A percentile compares a stretch with the other conserved stretches of the same genome.
These are phyloP conservation scores for Nanorana parkeri DNA, from an alignment of 2,113 vertebrate genomes.

Conservation along the genomic window DNA sequence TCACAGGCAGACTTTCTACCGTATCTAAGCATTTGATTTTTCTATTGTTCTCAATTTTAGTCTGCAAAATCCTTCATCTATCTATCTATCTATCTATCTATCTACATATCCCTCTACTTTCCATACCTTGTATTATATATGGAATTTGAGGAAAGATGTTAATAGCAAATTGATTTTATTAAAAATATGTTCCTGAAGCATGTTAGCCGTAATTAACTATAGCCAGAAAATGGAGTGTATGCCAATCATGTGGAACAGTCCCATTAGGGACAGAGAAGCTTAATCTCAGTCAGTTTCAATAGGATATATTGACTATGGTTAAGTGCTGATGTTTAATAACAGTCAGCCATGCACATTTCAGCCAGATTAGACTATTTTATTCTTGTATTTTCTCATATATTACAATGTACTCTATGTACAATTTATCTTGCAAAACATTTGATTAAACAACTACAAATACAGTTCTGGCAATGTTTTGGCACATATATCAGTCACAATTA, in stretches of 20 bases:
- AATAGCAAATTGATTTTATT: conserved; percentile 51
- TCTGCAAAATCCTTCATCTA: no score
- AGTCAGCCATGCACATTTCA: conserved; percentile 12
- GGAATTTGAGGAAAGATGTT: neutral
- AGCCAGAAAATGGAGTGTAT: conserved; percentile 22
- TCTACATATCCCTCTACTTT: neutral
- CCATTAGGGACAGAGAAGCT: conserved; percentile 43
- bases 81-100: neutral
- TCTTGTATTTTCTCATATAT: no score
- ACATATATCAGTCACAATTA: no score
- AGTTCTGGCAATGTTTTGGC: no score
- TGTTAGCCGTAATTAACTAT: conserved; percentile 50
- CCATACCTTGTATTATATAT: neutral
- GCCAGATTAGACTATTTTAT: neutral
- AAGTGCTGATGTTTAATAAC: conserved; percentile 43
- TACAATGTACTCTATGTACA: no score
- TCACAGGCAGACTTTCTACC: no score
- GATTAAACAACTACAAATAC: no score
- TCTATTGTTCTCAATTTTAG: no score
- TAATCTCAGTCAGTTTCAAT: conserved; percentile 24
- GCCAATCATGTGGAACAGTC: conserved; percentile 46
- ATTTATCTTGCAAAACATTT: no score
- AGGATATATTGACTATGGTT: conserved; percentile 31
- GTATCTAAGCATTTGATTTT: no score
- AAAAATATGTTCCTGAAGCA: conserved; percentile 24